phyloP scores from a whole-genome alignment of 2,888 invertebrate genomes.

The Pyrgus malvae region DNA sequence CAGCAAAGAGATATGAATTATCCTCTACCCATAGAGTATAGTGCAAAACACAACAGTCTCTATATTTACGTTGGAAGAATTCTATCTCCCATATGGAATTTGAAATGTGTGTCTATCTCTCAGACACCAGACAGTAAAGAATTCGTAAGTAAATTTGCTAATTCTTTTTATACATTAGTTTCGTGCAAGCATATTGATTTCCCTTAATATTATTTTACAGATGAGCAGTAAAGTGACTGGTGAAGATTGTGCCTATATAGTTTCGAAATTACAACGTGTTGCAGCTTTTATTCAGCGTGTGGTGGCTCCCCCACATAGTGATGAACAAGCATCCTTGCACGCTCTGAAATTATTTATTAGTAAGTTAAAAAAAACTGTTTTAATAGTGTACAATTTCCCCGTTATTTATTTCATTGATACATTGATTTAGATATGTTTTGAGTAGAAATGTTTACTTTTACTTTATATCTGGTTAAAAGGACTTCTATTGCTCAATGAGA shows the following conservation, averaged over 20 bases:
- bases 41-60: slow-evolving; percentile 94
- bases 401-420: neutral
- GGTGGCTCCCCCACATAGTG: slow-evolving; percentile 62
- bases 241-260: slow-evolving; percentile 87
- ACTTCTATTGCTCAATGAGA: no score
- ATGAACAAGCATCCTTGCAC: slow-evolving; percentile 88
- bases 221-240: slow-evolving; percentile 85
- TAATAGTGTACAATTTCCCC: no score
- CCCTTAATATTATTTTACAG: slow-evolving; percentile 58
- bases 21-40: slow-evolving; percentile 72
- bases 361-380: slow-evolving; percentile 39
- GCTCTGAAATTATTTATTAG: slow-evolving; percentile 88
- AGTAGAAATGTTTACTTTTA: no score
- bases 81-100: slow-evolving; percentile 93
- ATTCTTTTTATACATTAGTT: neutral
- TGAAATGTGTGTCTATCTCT: slow-evolving; percentile 86
- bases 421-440: neutral
- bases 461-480: no score
- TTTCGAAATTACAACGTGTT: slow-evolving; percentile 88
- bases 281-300: slow-evolving; percentile 84
- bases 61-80: slow-evolving; percentile 95
- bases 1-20: slow-evolving; percentile 61
- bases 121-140: slow-evolving; percentile 76
- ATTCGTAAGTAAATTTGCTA: slow-evolving; percentile 72
- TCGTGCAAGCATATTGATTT: neutral